Conservation (phyloP, 1,140 invertebrate genomes). For the Holcopasites calliopsidis region DNA sequence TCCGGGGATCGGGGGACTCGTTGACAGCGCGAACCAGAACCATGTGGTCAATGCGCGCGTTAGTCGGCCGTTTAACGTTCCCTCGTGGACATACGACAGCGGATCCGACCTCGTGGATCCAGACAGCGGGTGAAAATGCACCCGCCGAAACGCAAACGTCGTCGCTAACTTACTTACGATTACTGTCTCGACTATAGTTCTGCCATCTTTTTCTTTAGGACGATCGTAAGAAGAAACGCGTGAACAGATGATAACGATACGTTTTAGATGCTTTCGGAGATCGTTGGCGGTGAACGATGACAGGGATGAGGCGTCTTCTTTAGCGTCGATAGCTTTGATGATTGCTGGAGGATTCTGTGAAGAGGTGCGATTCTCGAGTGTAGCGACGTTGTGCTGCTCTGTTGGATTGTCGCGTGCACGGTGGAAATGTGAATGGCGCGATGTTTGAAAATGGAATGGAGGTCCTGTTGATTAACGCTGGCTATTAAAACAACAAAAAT, state of each 20-base stretch:
- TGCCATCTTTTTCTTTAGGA: neutral
- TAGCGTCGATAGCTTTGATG: neutral
- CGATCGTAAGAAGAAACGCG: neutral
- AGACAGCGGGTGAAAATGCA: no score
- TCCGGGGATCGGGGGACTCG: constrained; percentile 6
- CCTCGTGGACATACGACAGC: neutral
- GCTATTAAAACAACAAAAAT: no score
- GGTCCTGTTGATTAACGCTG: no score
- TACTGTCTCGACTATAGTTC: neutral
- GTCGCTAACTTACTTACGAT: neutral
- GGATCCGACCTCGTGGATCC: neutral
- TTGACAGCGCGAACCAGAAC: constrained; percentile 54
- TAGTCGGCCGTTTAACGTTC: constrained; percentile 57
- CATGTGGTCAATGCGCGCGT: constrained; percentile 61
- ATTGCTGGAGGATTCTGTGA: neutral
- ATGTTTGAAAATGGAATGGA: no score
- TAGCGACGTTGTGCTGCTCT: no score
- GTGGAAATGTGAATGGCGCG: no score
- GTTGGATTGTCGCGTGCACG: no score
- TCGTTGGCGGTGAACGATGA: neutral
- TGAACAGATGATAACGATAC: neutral
- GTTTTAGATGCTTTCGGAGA: neutral
- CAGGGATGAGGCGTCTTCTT: neutral
- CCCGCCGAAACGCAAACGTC: constrained; percentile 4
- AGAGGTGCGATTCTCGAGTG: no score